Base-by-base conservation (phyloP, 2,113 vertebrate species). In the Buteo buteo region DNA sequence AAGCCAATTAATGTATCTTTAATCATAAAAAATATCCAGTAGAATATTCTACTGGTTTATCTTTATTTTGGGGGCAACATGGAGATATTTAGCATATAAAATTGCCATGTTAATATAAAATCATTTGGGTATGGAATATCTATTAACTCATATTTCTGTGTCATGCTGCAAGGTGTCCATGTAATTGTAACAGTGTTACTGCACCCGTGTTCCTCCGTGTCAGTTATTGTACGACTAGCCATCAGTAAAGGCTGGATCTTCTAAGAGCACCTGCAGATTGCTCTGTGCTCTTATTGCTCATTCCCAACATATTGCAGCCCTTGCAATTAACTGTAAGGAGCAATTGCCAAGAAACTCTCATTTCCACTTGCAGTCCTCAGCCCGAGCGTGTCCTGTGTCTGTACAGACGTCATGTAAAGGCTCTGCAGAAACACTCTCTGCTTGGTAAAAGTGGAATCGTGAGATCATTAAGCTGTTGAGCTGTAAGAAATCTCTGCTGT, bases 1-100 rank as follows among this genome's bases (percentile, higher is more conserved):
- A 47, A 69, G 7, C 5, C 19, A 47, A 38, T 67, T 20, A 64
- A 73, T 78, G 2, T 24, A 16, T 69, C 78, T 91, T 73, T 64
- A 73, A 65, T 86, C 3, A 14, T 76, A 67, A 95, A 69, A 77
- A 93, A 92, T 45, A 81, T 32, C 49, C 52, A n/a, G 15, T 52
- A 89, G 62, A 22, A 25, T 95, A 93, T 77, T 93, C 93, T 96
- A 94, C 69, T 94, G 82, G 90, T 93, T 95, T 89, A 58, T 40
- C 76, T 82, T 91, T 97, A 77, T 87, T 71, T 91, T 38, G 10
- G 47, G 40, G 86, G 49, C 57, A 70, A 34, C 34, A 13, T 32
- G 21, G 52, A 58, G 6, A 15, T 65, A 45, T 8, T 73, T 62
- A 57, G 11, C 19, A 8, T 50, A 44, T 44, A 42, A 72, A 55